A percentile compares a stretch with the other conserved stretches of the same genome.
Conservation (phyloP, 2,113 vertebrate genomes). For the Emydocephalus ijimae region DNA sequence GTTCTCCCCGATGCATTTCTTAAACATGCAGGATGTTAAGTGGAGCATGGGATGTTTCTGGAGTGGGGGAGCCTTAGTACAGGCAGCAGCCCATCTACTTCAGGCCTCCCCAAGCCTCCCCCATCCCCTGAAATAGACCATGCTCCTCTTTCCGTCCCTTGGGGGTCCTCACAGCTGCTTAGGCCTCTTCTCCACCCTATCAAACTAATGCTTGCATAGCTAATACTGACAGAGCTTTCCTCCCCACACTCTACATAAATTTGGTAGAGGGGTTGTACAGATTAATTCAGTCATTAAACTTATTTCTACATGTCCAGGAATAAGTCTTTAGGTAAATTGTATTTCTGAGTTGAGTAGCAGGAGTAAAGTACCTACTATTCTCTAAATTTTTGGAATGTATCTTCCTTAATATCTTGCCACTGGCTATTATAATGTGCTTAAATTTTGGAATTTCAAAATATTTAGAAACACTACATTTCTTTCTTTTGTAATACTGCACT, state of each 20-base stretch:
- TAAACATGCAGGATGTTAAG: background rate
- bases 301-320: background rate
- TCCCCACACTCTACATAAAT: background rate
- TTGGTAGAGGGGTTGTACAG: background rate
- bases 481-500: background rate
- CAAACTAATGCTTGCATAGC: background rate
- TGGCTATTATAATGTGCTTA: background rate
- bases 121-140: background rate
- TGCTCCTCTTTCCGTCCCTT: accelerated
- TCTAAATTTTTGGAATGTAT: background rate
- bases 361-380: background rate
- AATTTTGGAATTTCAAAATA: background rate
- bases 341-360: background rate
- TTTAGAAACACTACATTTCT: background rate
- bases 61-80: background rate
- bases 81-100: background rate
- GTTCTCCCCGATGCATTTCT: background rate
- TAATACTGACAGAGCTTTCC: background rate
- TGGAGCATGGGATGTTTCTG: background rate
- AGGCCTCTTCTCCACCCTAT: background rate
- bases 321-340: background rate
- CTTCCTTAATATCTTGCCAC: background rate
- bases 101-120: background rate
- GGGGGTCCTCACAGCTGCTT: background rate
- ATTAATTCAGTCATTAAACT: background rate